Percentiles rank a stretch among this genome's conserved stretches.
phyloP scores from a whole-genome alignment of 2,113 vertebrate genomes.

The Neolamprologus falcicula region DNA sequence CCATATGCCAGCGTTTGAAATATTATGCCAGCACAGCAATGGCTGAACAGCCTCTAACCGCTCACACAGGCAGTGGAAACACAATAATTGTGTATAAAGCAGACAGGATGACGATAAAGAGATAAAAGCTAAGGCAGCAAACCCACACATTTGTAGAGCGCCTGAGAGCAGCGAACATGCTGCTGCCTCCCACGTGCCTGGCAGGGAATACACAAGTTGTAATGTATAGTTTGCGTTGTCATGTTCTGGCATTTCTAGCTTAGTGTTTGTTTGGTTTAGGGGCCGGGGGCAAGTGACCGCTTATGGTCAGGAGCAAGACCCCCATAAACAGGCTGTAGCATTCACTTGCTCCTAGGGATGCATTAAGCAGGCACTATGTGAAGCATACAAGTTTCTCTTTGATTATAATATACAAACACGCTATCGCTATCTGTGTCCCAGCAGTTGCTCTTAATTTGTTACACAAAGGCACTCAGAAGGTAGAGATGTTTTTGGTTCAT shows the following conservation, averaged over 20 bases:
- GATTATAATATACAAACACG: neutral
- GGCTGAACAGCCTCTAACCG: slow-evolving; percentile 36
- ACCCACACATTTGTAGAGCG: neutral
- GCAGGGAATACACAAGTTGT: neutral
- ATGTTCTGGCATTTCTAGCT: slow-evolving; percentile 45
- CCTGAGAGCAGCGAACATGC: neutral
- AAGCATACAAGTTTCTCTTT: neutral
- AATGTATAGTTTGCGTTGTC: slow-evolving; percentile 47
- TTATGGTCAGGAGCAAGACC: slow-evolving; percentile 48
- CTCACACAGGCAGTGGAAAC: slow-evolving; percentile 46
- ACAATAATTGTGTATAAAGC: slow-evolving; percentile 34
- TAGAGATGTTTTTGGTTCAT: neutral
- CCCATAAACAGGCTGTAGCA: slow-evolving; percentile 21
- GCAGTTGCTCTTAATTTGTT: neutral
- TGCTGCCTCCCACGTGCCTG: slow-evolving; percentile 33
- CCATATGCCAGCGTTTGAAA: slow-evolving; percentile 58
- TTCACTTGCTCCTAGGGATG: neutral
- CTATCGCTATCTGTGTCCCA: neutral
- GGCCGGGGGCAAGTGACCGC: slow-evolving; percentile 53
- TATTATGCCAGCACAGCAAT: slow-evolving; percentile 44
- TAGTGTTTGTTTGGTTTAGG: slow-evolving; percentile 54
- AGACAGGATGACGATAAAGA: neutral
- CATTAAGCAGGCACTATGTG: neutral
- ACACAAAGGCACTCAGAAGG: neutral
- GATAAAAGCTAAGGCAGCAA: slow-evolving; percentile 18